Conservation (phyloP, 2,888 invertebrate genomes). For the Microctonus hyperodae region DNA sequence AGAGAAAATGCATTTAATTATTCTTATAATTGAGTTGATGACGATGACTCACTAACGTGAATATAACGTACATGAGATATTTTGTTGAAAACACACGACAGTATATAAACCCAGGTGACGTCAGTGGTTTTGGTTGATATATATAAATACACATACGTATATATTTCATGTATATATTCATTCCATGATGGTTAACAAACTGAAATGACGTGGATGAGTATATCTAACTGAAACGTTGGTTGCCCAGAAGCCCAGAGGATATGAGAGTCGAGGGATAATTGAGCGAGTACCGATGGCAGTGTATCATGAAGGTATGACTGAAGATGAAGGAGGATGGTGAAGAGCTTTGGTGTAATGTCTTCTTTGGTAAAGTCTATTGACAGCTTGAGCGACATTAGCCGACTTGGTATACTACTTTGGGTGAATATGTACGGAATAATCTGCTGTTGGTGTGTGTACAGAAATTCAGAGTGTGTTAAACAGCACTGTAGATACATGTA, state of each 20-base stretch:
- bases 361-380: slow-evolving; percentile 53
- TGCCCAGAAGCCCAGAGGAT: slow-evolving; percentile 51
- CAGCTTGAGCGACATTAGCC: slow-evolving; percentile 44
- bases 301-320: slow-evolving; percentile 4
- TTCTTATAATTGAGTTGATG: slow-evolving; percentile 22
- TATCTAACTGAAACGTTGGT: slow-evolving; percentile 24
- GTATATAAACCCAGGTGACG: slow-evolving; percentile 10
- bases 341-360: slow-evolving; percentile 46
- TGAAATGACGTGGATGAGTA: slow-evolving; percentile 37
- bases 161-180: slow-evolving; percentile 6
- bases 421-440: neutral
- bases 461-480: neutral
- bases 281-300: neutral
- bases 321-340: slow-evolving; percentile 12
- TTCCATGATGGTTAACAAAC: slow-evolving; percentile 33
- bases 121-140: neutral
- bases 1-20: slow-evolving; percentile 4
- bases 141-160: no score
- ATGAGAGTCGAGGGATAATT: slow-evolving; percentile 41
- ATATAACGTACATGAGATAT: slow-evolving; percentile 11
- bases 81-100: slow-evolving; percentile 6
- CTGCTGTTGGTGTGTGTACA: no score
- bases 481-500: neutral
- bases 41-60: slow-evolving; percentile 20
- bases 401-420: slow-evolving; percentile 6